A percentile compares a stretch with the other conserved stretches of the same genome.
phyloP scores from a whole-genome alignment of 2,888 invertebrate species.

The Drosophila demipolita region DNA sequence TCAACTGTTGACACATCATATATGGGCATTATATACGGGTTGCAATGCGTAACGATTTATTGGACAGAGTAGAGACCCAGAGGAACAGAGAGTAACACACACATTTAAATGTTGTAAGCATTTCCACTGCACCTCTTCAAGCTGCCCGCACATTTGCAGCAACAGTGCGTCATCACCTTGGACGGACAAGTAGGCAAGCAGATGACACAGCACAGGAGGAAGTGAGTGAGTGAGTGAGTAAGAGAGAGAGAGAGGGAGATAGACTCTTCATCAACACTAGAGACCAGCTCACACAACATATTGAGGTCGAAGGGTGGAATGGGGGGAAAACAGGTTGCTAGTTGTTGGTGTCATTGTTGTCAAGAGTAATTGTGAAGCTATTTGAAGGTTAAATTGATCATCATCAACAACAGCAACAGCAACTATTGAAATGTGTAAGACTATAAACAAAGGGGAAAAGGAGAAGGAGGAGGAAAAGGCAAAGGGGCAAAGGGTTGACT shows the following conservation, averaged over 20 bases:
- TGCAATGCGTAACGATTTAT: constrained; percentile 27
- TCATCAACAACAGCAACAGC: constrained; percentile 34
- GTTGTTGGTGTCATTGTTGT: constrained; percentile 60
- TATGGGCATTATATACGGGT: constrained; percentile 40
- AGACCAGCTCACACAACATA: constrained; percentile 46
- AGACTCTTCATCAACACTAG: constrained; percentile 56
- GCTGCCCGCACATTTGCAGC: constrained; percentile 29
- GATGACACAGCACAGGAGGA: constrained; percentile 20
- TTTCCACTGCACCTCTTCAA: background rate
- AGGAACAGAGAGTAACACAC: constrained; percentile 5
- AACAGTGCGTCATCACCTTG: constrained; percentile 60
- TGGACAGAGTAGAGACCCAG: constrained; percentile 5
- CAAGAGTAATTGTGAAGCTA: constrained; percentile 64
- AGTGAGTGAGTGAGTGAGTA: constrained; percentile 2
- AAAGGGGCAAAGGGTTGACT: constrained; percentile 34
- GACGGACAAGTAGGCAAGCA: constrained; percentile 30
- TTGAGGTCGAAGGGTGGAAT: constrained; percentile 18
- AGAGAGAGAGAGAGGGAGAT: background rate
- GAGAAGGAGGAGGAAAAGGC: background rate
- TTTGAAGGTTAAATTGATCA: constrained; percentile 78
- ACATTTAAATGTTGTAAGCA: background rate
- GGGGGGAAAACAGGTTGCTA: constrained; percentile 15
- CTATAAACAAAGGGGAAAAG: background rate
- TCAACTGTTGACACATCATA: constrained; percentile 14
- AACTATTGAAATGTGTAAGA: constrained; percentile 40